Evolutionary conservation across 2,888 invertebrate genomes (phyloP), one percentile per base, ranked within the genome.

Genomic region (Idaea aversata): DNA sequence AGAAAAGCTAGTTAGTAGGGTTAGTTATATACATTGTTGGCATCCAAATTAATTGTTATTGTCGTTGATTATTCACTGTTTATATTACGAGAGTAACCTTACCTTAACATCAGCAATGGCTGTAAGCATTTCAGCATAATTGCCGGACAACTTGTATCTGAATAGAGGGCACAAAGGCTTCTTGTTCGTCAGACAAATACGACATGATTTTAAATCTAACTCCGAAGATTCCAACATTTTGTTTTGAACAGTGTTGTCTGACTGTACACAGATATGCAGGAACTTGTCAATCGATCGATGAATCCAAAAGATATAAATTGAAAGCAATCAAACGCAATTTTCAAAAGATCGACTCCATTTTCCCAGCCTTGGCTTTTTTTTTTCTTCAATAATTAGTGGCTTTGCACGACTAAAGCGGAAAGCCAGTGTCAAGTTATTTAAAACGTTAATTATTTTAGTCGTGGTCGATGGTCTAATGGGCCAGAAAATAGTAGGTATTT

Each of bases 81-180:
- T 36, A 7, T 36, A 36, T 36, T 36, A 10, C 5, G 36, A 36
- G 36, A 36, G 10, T 36, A 36, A 36, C 36, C 76, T 73, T 77
- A 91, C 93, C 87, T 93, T 93, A 62, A 93, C 91, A 77, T 92
- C 90, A 38, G 93, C 93, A 72, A 93, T 89, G 63, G 92, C 87
- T 74, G 93, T 93, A 66, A 93, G 84, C 93, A 93, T 93, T 88
- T 93, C 93, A 63, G 93, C 93, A 82, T 93, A 93, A 85, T 92
- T 93, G 70, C 93, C 93, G 71, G 91, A 89, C 69, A 90, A 78
- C 76, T 91, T 90, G 70, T 92, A 92, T 81, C 86, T 88, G 79
- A 93, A 92, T 67, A 93, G 79, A 59, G 92, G 91, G 75, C 90
- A 90, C 74, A 93, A 71, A 72, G 89, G 86, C 74, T 88, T 92